These are phyloP conservation scores for Hermatobates lingyangjiaoensis DNA, from an alignment of 1,140 invertebrate genomes.

Conservation along the genomic window DNA sequence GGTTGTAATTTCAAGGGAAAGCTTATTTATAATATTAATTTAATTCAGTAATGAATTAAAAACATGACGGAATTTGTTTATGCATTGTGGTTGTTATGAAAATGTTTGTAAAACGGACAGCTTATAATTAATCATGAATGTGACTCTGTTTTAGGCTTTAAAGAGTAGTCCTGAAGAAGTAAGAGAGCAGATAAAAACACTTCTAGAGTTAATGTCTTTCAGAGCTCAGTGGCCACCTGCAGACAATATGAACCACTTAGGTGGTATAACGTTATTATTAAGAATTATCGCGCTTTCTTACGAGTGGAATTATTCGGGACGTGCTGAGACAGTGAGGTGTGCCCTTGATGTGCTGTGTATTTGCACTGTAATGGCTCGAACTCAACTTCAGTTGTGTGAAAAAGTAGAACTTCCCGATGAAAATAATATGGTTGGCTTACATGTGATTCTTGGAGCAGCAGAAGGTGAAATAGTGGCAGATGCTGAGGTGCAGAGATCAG, in stretches of 20 bases:
- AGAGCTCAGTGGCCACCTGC: conserved; percentile 68
- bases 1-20: too few relatives aligned
- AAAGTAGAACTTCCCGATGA: conserved; percentile 55
- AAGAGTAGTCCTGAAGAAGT: conserved; percentile 57
- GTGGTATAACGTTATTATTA: conserved; percentile 62
- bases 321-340: conserved; percentile 71
- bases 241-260: conserved; percentile 63
- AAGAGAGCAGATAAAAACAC: conserved; percentile 59
- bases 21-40: too few relatives aligned
- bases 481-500: conserved; percentile 78
- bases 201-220: conserved; percentile 57
- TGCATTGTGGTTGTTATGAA: too few relatives aligned
- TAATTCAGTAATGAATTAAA: too few relatives aligned
- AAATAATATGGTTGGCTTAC: conserved; percentile 43
- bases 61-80: too few relatives aligned
- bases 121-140: too few relatives aligned
- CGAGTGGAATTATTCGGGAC: conserved; percentile 78
- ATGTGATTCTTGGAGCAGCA: conserved; percentile 49
- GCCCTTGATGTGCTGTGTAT: conserved; percentile 79
- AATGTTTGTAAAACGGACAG: too few relatives aligned
- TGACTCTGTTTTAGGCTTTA: conserved; percentile 33
- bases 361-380: conserved; percentile 73
- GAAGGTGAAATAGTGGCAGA: conserved; percentile 78
- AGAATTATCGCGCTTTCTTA: conserved; percentile 75
- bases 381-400: conserved; percentile 63